Percentiles rank a stretch among this genome's conserved stretches.
Conservation (phyloP, 2,888 invertebrate species). For the Liodrosophila aerea region DNA sequence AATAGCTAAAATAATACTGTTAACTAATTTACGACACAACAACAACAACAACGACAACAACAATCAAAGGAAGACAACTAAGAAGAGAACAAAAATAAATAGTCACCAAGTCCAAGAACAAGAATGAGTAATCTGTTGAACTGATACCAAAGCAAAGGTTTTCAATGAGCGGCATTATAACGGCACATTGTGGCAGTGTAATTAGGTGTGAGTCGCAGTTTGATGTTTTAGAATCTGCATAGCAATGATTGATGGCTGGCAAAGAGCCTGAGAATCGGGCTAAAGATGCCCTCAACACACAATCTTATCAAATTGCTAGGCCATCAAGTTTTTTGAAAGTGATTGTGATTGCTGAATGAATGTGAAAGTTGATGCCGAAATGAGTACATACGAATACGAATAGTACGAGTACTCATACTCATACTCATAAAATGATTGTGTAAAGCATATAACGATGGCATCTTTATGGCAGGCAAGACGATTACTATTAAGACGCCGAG, state of each 20-base stretch:
- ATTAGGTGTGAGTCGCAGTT: slow-evolving; percentile 56
- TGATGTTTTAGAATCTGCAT: slow-evolving; percentile 42
- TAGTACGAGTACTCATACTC: neutral
- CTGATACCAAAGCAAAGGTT: slow-evolving; percentile 42
- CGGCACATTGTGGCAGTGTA: slow-evolving; percentile 54
- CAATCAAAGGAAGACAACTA: slow-evolving; percentile 20
- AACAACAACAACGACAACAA: slow-evolving; percentile 12
- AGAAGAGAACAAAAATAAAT: slow-evolving; percentile 50
- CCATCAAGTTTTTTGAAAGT: slow-evolving; percentile 53
- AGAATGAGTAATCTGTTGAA: slow-evolving; percentile 36
- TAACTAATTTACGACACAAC: slow-evolving; percentile 69
- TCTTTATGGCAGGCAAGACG: slow-evolving; percentile 30
- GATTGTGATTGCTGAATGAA: slow-evolving; percentile 61
- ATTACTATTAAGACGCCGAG: slow-evolving; percentile 9
- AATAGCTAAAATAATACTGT: slow-evolving; percentile 67
- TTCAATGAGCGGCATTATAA: slow-evolving; percentile 62
- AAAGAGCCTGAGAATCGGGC: slow-evolving; percentile 56
- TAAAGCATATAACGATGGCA: slow-evolving; percentile 21
- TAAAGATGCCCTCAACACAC: slow-evolving; percentile 13
- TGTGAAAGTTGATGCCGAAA: slow-evolving; percentile 63
- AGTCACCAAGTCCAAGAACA: slow-evolving; percentile 53
- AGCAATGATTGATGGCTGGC: slow-evolving; percentile 33
- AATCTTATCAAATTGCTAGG: slow-evolving; percentile 36
- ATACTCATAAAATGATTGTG: slow-evolving; percentile 1
- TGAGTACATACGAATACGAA: slow-evolving; percentile 3